Evolutionary conservation across 2,888 invertebrate genomes (phyloP), one percentile per base, ranked within the genome.

Genomic region (Ochropleura plecta): DNA sequence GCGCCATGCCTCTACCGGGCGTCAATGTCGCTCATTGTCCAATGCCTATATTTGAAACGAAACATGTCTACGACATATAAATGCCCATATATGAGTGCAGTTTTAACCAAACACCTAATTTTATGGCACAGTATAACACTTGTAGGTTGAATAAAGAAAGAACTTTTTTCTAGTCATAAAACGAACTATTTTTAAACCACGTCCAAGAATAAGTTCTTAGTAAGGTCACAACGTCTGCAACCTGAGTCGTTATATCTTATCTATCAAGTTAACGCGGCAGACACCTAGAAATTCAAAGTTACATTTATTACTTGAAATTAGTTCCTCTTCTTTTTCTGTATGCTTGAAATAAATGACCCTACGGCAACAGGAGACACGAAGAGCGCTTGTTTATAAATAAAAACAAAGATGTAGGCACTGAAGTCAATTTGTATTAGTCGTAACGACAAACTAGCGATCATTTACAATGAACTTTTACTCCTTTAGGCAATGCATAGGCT

Each of bases 1-100:
- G 93, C 86, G 87, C 86, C 89, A 84, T 88, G 89, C 89, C 87
- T 83, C 88, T 85, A 84, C 85, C 60, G 86, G 88, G 90, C 92
- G 91, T 94, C 94, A 92, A 90, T 90, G 90, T 92, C 90, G 90
- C 90, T 93, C 91, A 92, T 94, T 93, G 94, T 94, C 87, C 88
- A 84, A 84, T 91, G 90, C 88, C 91, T 90, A 89, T 90, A 90
- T 92, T 90, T 90, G 90, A 90, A 90, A 87, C 82, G 86, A 88
- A 90, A 90, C 86, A 88, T 82, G 83, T 79, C 79, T 73, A 75
- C 77, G 84, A 80, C 79, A 85, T 82, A 86, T 88, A 85, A 89
- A 86, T 86, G 80, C 73, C 86, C 81, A 79, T 85, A 83, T 77
- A 85, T 40, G 80, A 71, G 42, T 68, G 20, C 44, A 53, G 44